Percentiles rank a stretch among this genome's conserved stretches.
phyloP scores from a whole-genome alignment of 37 sponge, comb jelly and placozoan genomes.

The Trichoplax adhaerens region DNA sequence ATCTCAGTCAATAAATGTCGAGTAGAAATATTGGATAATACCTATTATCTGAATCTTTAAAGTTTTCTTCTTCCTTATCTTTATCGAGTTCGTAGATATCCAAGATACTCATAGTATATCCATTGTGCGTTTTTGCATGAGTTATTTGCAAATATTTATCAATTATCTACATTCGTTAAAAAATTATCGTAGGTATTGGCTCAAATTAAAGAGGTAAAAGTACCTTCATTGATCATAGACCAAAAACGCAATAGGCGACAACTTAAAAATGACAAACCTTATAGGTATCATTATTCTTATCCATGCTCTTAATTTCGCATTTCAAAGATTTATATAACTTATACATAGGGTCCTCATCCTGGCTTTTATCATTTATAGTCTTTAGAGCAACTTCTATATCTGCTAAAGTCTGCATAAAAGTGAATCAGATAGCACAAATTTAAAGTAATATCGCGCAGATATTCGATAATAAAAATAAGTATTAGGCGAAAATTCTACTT shows the following conservation, averaged over 20 bases:
- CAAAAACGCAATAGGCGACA: too few relatives aligned
- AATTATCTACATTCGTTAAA: conserved; percentile 18
- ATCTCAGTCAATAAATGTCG: too few relatives aligned
- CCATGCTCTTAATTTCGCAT: conserved; percentile 12
- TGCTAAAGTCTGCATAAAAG: not conserved
- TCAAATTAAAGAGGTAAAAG: too few relatives aligned
- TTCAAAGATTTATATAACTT: conserved; percentile 13
- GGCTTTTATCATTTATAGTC: conserved; percentile 6
- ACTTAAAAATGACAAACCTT: too few relatives aligned
- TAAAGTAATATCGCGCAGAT: too few relatives aligned
- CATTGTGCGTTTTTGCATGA: conserved; percentile 68
- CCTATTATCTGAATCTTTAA: conserved; percentile 78
- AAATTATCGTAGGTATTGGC: too few relatives aligned
- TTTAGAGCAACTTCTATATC: conserved; percentile 19
- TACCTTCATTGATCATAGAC: too few relatives aligned
- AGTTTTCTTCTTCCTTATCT: conserved; percentile 41
- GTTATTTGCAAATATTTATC: conserved; percentile 68
- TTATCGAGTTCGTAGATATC: conserved; percentile 56
- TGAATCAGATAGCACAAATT: too few relatives aligned
- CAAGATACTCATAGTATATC: conserved; percentile 44
- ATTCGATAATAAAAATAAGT: too few relatives aligned
- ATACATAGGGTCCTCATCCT: conserved; percentile 10
- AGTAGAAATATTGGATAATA: not conserved
- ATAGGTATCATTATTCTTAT: conserved; percentile 7
- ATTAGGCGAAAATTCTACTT: too few relatives aligned